Evolutionary conservation across 2,797 vertebrate species (phyloP).

Genomic region (Eulemur coronatus): DNA sequence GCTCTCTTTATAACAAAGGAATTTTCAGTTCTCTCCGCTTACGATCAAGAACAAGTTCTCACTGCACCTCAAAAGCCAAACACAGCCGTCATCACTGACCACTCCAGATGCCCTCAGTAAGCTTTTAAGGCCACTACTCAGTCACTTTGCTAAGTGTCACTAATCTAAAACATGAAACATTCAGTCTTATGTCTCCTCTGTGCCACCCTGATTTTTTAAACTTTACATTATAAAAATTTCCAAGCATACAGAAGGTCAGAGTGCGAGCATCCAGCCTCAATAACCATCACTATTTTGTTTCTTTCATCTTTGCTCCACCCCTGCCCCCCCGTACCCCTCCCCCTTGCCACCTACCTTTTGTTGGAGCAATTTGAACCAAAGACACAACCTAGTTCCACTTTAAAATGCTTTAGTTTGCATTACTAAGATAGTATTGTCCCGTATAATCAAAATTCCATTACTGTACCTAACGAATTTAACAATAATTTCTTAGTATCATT

Average conservation of each 20-base stretch:
- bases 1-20: not conserved
- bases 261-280: not conserved
- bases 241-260: not conserved
- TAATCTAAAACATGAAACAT: not conserved
- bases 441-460: not conserved
- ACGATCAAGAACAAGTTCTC: not conserved
- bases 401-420: not conserved
- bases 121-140: not conserved
- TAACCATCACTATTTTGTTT: not conserved
- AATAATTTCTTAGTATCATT: not conserved
- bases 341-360: not conserved
- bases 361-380: not conserved
- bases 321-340: not conserved
- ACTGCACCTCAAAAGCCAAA: not conserved
- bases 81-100: too few relatives aligned
- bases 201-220: not conserved
- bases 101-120: not conserved
- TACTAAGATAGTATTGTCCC: not conserved
- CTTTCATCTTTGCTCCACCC: not conserved
- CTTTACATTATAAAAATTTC: not conserved
- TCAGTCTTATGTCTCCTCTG: not conserved
- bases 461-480: not conserved
- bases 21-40: not conserved
- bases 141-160: not conserved
- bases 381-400: not conserved